These are phyloP conservation scores for Campoplex capitator DNA, from an alignment of 2,888 invertebrate species.

Conservation along the genomic window DNA sequence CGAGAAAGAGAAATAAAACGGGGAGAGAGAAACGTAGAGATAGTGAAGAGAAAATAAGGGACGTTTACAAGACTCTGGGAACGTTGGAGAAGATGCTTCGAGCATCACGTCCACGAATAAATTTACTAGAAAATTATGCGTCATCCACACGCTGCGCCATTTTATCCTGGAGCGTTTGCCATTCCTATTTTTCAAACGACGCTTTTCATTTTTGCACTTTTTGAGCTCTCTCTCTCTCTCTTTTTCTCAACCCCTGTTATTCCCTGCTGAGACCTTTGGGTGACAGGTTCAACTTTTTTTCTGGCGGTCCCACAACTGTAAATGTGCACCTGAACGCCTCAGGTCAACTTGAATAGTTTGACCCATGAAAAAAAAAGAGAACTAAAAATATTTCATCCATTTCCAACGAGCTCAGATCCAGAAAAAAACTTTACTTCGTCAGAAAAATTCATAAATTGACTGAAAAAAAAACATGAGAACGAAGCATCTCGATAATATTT, in stretches of 20 bases:
- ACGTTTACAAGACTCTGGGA: slow-evolving; percentile 60
- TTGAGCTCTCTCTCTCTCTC: not conserved
- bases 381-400: not conserved
- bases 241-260: slow-evolving; percentile 16
- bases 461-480: not conserved
- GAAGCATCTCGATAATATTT: not conserved
- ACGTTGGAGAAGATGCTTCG: slow-evolving; percentile 43
- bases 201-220: slow-evolving; percentile 9
- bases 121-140: slow-evolving; percentile 70
- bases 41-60: slow-evolving; percentile 47
- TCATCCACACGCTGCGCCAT: slow-evolving; percentile 68
- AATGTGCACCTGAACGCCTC: slow-evolving; percentile 62
- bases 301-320: slow-evolving; percentile 19
- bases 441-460: not conserved
- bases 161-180: slow-evolving; percentile 49
- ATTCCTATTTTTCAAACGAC: slow-evolving; percentile 32
- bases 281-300: slow-evolving; percentile 65
- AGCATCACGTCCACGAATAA: slow-evolving; percentile 70
- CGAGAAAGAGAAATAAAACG: slow-evolving; percentile 20
- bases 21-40: slow-evolving; percentile 28
- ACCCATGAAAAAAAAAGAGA: not conserved
- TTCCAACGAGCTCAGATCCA: not conserved
- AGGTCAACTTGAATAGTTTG: slow-evolving; percentile 39
- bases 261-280: slow-evolving; percentile 38
- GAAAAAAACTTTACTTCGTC: too few species aligned